Conservation (phyloP, 2,113 vertebrate genomes). For the Apistogramma diplotaenia region DNA sequence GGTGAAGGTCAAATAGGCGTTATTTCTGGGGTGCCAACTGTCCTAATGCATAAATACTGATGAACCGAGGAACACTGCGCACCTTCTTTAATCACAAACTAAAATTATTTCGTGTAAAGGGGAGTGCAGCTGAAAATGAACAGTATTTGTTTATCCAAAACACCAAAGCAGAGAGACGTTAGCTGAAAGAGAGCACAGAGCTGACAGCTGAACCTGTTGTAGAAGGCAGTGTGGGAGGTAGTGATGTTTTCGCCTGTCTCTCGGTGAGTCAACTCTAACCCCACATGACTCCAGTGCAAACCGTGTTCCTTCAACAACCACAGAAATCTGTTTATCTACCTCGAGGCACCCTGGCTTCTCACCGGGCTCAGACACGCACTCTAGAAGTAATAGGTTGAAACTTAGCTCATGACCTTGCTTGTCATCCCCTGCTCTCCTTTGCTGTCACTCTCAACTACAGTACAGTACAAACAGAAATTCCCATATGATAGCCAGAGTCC, state of each 20-base stretch:
- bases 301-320: conserved; percentile 11
- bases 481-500: background rate
- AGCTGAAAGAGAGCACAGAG: conserved; percentile 18
- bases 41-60: background rate
- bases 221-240: conserved; percentile 37
- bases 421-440: conserved; percentile 28
- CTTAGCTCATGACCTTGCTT: conserved; percentile 38
- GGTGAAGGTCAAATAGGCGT: conserved; percentile 22
- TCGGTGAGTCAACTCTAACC: conserved; percentile 44
- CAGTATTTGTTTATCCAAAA: conserved; percentile 11
- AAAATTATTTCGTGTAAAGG: background rate
- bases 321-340: conserved; percentile 43
- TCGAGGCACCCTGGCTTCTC: conserved; percentile 16
- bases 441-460: conserved; percentile 19
- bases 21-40: conserved; percentile 11
- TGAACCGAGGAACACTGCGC: background rate
- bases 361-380: conserved; percentile 7
- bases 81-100: background rate
- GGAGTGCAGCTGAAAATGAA: background rate
- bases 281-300: conserved; percentile 34
- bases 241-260: conserved; percentile 33
- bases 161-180: background rate
- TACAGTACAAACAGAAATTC: background rate
- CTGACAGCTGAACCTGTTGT: conserved; percentile 38
- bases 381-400: conserved; percentile 21